Base-by-base conservation (phyloP, 2,113 vertebrate genomes). In the Toxotes jaculatrix region DNA sequence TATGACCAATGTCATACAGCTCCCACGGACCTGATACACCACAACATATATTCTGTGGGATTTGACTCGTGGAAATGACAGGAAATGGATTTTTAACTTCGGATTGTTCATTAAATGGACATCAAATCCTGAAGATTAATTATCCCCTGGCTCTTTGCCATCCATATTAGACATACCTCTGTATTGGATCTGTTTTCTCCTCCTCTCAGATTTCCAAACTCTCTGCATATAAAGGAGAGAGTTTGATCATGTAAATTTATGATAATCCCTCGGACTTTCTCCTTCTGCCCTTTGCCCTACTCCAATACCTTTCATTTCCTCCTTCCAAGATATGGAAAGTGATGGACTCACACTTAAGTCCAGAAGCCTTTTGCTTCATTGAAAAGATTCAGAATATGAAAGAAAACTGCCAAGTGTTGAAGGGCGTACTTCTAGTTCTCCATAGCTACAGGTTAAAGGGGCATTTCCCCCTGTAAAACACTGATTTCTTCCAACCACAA, bases 241-340 rank as follows among this genome's bases (percentile, higher is more conserved):
- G 60, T 87, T 89, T 90, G 87, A 65, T 88, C 77, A 94, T 93
- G 92, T 86, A 92, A 92, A 94, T 94, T 85, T 94, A 94, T 94
- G 91, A 94, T 94, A 94, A 93, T 94, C 88, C 87, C 71, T 74
- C 63, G 53, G 80, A 86, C 81, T 84, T 68, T 62, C 64, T 88
- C 49, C 80, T 53, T 65, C 61, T 84, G 79, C 60, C 89, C 89
- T 88, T 87, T 91, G 88, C 71, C 82, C 87, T 56, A 51, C 59
- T 83, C 57, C 74, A 66, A 40, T 71, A 87, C 83, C 55, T 92
- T 87, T 89, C 82, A 91, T 91, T 90, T 85, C 85, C 81, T 78
- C 53, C 60, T 64, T 45, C 49, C 68, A 70, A 82, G 83, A 89
- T 93, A 88, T 85, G 85, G 75, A 87, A 89, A 87, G 74, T 77